Evolutionary conservation across 2,113 vertebrate species (phyloP).

Genomic region (Nyctereutes procyonoides): DNA sequence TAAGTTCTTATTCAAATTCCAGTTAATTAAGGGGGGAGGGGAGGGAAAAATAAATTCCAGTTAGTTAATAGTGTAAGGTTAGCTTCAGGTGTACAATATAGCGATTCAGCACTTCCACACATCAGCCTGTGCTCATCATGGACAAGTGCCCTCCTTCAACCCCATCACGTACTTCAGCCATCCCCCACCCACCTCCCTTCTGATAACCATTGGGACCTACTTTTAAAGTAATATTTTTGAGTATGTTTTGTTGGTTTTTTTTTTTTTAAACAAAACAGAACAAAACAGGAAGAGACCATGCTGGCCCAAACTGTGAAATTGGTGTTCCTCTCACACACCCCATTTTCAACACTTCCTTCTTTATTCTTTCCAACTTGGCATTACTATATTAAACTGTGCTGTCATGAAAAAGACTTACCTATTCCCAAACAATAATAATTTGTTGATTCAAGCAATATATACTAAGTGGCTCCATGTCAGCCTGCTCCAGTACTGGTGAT

Average conservation of each 20-base stretch:
- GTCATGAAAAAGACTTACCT: background rate
- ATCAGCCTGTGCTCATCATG: background rate
- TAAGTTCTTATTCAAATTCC: background rate
- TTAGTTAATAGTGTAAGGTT: background rate
- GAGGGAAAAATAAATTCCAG: background rate
- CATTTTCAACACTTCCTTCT: background rate
- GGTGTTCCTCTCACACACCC: background rate
- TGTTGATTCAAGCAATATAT: slow-evolving; percentile 9
- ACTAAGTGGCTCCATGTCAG: background rate
- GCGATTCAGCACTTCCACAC: background rate
- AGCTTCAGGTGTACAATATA: background rate
- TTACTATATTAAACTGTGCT: slow-evolving; percentile 14
- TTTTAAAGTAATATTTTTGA: slow-evolving; percentile 34
- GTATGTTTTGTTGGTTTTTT: background rate
- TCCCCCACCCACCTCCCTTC: background rate
- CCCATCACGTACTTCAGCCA: background rate
- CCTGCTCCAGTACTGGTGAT: background rate
- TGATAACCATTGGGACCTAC: background rate
- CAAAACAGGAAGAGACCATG: background rate
- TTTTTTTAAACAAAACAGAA: background rate
- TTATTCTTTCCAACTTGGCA: background rate
- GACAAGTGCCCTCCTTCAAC: background rate
- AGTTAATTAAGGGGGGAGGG: background rate
- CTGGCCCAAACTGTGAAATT: background rate
- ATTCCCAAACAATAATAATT: slow-evolving; percentile 38